These are phyloP conservation scores for Xenops minutus DNA, from an alignment of 2,797 vertebrate genomes.

Conservation along the genomic window DNA sequence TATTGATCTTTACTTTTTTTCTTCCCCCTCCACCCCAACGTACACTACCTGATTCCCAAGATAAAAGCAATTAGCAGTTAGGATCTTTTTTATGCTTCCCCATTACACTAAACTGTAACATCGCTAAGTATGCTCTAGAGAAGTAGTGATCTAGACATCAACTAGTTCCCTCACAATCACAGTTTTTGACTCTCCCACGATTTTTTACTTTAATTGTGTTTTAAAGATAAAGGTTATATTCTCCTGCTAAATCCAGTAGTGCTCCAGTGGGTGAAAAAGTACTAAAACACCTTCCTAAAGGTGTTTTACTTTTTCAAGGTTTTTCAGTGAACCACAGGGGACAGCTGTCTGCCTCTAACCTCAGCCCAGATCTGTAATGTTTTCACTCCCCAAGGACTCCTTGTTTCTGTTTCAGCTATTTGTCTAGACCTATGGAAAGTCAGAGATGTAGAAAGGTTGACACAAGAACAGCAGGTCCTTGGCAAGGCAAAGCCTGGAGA, in stretches of 20 bases:
- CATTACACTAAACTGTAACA: not conserved
- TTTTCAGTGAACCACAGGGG: not conserved
- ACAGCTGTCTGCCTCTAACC: not conserved
- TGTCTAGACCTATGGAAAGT: not conserved
- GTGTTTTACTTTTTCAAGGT: not conserved
- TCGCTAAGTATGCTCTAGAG: not conserved
- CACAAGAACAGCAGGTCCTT: not conserved
- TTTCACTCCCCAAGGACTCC: not conserved
- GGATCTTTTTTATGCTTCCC: not conserved
- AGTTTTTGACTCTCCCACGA: not conserved
- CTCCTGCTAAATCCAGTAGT: not conserved
- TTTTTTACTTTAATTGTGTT: not conserved
- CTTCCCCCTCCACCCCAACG: not conserved
- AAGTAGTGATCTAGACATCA: not conserved
- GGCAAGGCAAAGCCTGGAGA: not conserved
- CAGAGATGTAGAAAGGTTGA: not conserved
- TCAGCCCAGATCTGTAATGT: not conserved
- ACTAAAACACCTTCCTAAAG: not conserved
- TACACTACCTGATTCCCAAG: not conserved
- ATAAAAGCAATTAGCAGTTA: not conserved
- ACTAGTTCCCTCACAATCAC: rapidly evolving
- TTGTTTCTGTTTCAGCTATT: not conserved
- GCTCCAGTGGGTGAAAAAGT: not conserved
- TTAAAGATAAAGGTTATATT: not conserved
- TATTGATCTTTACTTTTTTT: not conserved